A percentile compares a stretch with the other conserved stretches of the same genome.
These are phyloP conservation scores for Agriopis aurantiaria DNA, from an alignment of 2,888 invertebrate genomes.

Conservation along the genomic window DNA sequence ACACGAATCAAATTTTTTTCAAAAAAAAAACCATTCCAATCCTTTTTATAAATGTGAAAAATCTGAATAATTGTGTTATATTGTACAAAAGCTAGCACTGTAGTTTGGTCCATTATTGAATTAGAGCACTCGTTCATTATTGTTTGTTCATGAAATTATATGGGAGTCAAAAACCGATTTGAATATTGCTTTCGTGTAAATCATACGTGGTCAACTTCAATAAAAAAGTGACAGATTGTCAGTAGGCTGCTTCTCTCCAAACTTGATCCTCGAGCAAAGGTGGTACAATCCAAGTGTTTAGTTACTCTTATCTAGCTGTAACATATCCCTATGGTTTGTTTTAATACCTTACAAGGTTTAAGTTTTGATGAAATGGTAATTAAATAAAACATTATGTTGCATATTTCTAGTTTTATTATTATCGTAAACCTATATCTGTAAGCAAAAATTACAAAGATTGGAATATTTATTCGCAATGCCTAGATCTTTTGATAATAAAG, in stretches of 20 bases:
- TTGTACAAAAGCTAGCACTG: not conserved
- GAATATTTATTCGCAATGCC: not conserved
- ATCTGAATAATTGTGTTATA: too few species aligned
- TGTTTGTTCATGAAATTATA: too few species aligned
- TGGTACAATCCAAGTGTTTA: constrained; percentile 47
- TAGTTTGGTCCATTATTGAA: not conserved
- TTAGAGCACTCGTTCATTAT: not conserved
- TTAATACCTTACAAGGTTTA: constrained; percentile 59
- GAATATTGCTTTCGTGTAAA: not conserved
- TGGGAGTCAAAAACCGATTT: too few species aligned
- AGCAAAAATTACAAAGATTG: not conserved
- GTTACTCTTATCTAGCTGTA: constrained; percentile 62
- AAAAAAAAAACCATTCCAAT: too few species aligned
- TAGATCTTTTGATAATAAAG: too few species aligned
- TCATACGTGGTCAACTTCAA: not conserved
- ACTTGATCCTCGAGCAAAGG: constrained; percentile 14
- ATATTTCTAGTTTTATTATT: constrained; percentile 52
- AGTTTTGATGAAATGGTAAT: constrained; percentile 73
- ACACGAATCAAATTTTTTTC: too few species aligned
- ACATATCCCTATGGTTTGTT: constrained; percentile 65
- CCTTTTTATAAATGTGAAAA: not conserved
- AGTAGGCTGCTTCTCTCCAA: not conserved
- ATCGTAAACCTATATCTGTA: not conserved
- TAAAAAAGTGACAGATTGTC: not conserved
- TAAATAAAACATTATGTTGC: constrained; percentile 70